A percentile compares a stretch with the other conserved stretches of the same genome.
Evolutionary conservation across 2,113 vertebrate genomes (phyloP).

Genomic region (Sceloporus tristichus): DNA sequence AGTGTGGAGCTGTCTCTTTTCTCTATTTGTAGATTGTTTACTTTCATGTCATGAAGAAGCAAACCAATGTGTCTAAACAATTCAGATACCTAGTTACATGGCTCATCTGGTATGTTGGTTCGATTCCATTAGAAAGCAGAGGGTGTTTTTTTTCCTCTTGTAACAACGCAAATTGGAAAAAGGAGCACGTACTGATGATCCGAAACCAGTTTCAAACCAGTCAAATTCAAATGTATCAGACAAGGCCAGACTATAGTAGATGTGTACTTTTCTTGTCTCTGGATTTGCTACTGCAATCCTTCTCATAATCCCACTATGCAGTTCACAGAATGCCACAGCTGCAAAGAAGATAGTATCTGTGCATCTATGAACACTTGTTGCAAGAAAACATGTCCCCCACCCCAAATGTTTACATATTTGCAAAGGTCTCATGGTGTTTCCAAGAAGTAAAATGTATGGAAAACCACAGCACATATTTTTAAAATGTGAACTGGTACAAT

Average conservation of each 20-base stretch:
- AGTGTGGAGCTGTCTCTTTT: constrained; percentile 71
- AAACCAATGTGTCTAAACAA: constrained; percentile 70
- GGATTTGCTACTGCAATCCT: constrained; percentile 11
- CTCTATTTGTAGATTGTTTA: constrained; percentile 75
- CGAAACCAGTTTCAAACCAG: constrained; percentile 51
- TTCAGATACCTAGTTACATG: constrained; percentile 61
- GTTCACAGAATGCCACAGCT: too few species aligned
- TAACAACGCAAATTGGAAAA: constrained; percentile 44
- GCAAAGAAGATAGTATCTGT: too few species aligned
- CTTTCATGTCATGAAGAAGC: constrained; percentile 73
- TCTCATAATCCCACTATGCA: background rate
- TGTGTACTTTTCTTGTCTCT: constrained; percentile 52
- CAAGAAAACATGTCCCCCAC: too few species aligned
- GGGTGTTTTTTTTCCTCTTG: constrained; percentile 27
- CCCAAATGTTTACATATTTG: too few species aligned
- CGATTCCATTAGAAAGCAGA: constrained; percentile 71
- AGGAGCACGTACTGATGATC: constrained; percentile 52
- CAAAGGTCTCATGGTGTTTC: too few species aligned
- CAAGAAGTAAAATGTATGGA: too few species aligned
- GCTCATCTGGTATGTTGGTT: constrained; percentile 70
- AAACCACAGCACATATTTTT: too few species aligned
- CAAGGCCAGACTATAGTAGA: constrained; percentile 59
- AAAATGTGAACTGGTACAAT: too few species aligned
- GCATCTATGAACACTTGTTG: too few species aligned
- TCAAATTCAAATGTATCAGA: constrained; percentile 10